These are phyloP conservation scores for Rhinatrema bivittatum DNA, from an alignment of 2,797 vertebrate genomes.

Conservation along the genomic window DNA sequence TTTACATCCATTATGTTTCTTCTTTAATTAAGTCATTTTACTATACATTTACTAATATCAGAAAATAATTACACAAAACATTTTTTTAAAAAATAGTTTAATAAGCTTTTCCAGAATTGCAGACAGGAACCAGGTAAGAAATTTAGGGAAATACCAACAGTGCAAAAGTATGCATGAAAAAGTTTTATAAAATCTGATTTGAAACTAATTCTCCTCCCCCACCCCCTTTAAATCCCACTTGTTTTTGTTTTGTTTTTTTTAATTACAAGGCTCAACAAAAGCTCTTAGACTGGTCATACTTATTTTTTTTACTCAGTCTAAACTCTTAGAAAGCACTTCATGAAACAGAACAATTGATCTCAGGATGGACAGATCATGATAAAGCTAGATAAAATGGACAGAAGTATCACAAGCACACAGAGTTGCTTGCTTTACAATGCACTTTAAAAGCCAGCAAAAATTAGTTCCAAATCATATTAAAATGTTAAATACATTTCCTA, in stretches of 20 bases:
- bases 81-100: conserved; percentile 62
- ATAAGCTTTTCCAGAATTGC: conserved; percentile 57
- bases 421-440: background rate
- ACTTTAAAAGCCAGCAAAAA: conserved; percentile 2
- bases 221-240: conserved; percentile 18
- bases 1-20: too few species aligned
- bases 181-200: conserved; percentile 31
- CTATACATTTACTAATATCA: too few species aligned
- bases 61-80: too few species aligned
- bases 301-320: conserved; percentile 17
- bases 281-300: conserved; percentile 16
- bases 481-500: conserved; percentile 5
- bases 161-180: conserved; percentile 52
- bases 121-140: conserved; percentile 33
- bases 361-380: background rate
- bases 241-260: too few species aligned
- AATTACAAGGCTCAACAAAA: conserved; percentile 26
- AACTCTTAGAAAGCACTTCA: conserved; percentile 10
- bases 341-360: conserved; percentile 15
- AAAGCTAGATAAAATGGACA: conserved; percentile 8
- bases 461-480: background rate
- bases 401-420: background rate
- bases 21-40: too few species aligned
- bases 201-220: conserved; percentile 25
- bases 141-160: conserved; percentile 44